phyloP scores from a whole-genome alignment of 2,888 invertebrate genomes.

The Sisyra nigra region DNA sequence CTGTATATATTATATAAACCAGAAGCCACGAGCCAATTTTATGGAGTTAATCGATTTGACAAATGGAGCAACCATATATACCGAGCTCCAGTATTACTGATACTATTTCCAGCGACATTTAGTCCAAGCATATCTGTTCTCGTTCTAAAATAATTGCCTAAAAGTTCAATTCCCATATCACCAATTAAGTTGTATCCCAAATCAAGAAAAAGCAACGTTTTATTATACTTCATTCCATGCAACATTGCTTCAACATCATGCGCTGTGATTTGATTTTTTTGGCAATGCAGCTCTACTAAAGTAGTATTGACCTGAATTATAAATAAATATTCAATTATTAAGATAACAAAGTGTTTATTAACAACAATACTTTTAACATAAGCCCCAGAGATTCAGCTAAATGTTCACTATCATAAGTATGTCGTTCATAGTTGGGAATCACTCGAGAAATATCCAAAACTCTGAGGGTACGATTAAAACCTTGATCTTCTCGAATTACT shows the following conservation, averaged over 20 bases:
- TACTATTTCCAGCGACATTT: constrained; percentile 37
- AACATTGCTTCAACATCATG: constrained; percentile 41
- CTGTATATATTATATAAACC: constrained; percentile 1
- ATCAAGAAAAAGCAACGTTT: constrained; percentile 37
- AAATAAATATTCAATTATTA: constrained; percentile 4
- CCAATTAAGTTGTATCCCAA: constrained; percentile 41
- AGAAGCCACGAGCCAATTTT: neutral
- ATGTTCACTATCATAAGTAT: constrained; percentile 19
- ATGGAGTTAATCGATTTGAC: too few species aligned
- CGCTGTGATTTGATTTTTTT: constrained; percentile 39
- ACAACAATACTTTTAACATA: constrained; percentile 20
- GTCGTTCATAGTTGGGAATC: constrained; percentile 19
- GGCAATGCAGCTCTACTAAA: constrained; percentile 37
- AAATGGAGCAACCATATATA: too few species aligned
- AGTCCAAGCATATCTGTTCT: constrained; percentile 32
- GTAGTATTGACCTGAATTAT: constrained; percentile 23
- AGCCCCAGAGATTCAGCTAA: constrained; percentile 21
- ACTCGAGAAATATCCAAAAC: constrained; percentile 27
- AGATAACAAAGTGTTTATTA: neutral
- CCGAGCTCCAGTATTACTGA: constrained; percentile 37
- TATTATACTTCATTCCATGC: constrained; percentile 33
- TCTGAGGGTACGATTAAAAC: constrained; percentile 19
- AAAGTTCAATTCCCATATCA: constrained; percentile 35
- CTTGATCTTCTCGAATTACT: constrained; percentile 18
- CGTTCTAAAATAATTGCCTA: constrained; percentile 35